These are phyloP conservation scores for Turnix velox DNA, from an alignment of 2,113 vertebrate species.

Conservation along the genomic window DNA sequence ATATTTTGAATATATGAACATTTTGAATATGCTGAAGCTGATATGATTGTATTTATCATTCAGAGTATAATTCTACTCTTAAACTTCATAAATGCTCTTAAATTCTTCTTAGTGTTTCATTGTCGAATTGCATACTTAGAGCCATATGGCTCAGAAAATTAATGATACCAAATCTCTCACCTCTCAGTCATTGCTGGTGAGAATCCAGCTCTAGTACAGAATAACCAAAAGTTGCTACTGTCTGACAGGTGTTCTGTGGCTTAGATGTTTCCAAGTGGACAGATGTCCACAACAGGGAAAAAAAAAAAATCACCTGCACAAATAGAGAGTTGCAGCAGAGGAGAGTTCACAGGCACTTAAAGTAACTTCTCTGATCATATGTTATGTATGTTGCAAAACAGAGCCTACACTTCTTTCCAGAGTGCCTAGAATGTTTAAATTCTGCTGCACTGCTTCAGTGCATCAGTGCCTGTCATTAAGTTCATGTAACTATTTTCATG, in stretches of 20 bases:
- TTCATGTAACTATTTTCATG: background rate
- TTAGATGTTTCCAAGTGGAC: conserved; percentile 2
- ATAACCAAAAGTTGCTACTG: background rate
- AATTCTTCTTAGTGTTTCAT: background rate
- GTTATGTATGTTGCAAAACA: background rate
- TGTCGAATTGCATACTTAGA: background rate
- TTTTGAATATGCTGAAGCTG: background rate
- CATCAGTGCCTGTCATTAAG: background rate
- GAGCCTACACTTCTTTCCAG: background rate
- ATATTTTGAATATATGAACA: background rate
- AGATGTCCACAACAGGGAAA: background rate
- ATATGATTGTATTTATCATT: background rate
- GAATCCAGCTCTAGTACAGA: background rate
- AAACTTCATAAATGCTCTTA: background rate
- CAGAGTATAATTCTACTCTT: background rate
- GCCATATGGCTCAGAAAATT: background rate
- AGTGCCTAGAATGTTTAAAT: background rate
- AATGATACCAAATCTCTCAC: background rate
- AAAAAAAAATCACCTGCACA: background rate
- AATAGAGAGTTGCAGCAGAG: background rate
- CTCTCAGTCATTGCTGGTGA: background rate
- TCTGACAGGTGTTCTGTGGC: background rate
- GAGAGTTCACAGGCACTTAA: background rate
- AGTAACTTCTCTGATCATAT: background rate
- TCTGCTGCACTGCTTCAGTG: background rate